Percentiles rank a stretch among this genome's conserved stretches.
These are phyloP conservation scores for Temnothorax curvispinosus DNA, from an alignment of 1,140 invertebrate species.

Conservation along the genomic window DNA sequence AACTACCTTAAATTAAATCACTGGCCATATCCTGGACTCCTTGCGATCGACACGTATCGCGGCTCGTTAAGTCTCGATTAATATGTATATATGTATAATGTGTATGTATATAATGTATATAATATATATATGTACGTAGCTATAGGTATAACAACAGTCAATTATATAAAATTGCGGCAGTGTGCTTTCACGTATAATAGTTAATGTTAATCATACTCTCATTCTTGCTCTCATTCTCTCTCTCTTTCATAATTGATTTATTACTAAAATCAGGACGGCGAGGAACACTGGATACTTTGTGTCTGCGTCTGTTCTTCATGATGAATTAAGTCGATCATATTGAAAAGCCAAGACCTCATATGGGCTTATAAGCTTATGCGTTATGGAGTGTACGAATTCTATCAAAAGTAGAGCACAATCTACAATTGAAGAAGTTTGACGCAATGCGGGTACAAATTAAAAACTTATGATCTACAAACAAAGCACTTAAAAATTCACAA, in stretches of 20 bases:
- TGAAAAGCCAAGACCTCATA: background rate
- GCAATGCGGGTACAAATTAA: background rate
- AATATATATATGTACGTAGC: slow-evolving; percentile 45
- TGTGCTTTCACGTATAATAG: slow-evolving; percentile 78
- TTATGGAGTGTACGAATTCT: background rate
- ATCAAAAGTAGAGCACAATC: background rate
- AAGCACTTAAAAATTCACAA: background rate
- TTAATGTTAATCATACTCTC: slow-evolving; percentile 63
- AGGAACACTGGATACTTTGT: slow-evolving; percentile 65
- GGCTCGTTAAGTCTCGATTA: slow-evolving; percentile 54
- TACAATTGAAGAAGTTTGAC: background rate
- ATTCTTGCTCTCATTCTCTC: slow-evolving; percentile 1
- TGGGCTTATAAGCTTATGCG: background rate
- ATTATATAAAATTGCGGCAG: slow-evolving; percentile 81
- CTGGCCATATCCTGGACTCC: slow-evolving; percentile 37
- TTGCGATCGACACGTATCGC: slow-evolving; percentile 40
- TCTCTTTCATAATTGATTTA: slow-evolving; percentile 55
- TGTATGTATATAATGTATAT: slow-evolving; percentile 63
- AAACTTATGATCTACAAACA: background rate
- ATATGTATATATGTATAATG: slow-evolving; percentile 52
- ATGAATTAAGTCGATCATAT: slow-evolving; percentile 4
- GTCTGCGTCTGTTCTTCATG: background rate
- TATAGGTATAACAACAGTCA: slow-evolving; percentile 78
- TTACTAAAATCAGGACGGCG: slow-evolving; percentile 65
- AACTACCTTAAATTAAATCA: background rate